phyloP scores from a whole-genome alignment of 1,140 invertebrate species.

The Nasonia longicornis region DNA sequence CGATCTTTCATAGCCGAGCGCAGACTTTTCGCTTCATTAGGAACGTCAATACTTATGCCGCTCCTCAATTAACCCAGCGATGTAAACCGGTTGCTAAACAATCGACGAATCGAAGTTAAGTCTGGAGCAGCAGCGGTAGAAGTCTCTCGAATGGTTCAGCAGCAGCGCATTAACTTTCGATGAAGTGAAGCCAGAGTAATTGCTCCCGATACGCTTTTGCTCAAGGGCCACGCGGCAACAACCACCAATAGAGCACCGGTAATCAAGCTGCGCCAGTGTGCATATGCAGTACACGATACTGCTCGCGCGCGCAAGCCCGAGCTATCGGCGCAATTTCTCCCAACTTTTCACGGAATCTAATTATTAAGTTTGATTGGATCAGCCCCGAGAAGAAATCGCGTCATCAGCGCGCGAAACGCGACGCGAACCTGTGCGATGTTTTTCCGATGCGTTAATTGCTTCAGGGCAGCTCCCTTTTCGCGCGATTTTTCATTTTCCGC shows the following conservation, averaged over 20 bases:
- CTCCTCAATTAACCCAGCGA: background rate
- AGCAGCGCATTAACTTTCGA: slow-evolving; percentile 34
- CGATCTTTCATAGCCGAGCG: background rate
- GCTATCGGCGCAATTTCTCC: background rate
- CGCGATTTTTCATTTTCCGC: background rate
- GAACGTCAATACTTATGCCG: background rate
- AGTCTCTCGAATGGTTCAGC: background rate
- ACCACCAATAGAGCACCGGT: background rate
- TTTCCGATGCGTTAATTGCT: no score
- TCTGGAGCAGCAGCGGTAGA: background rate
- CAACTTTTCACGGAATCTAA: slow-evolving; percentile 56
- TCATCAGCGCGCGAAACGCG: background rate
- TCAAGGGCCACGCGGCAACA: background rate
- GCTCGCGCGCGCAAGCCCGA: background rate
- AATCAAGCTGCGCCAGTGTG: background rate
- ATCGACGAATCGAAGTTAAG: background rate
- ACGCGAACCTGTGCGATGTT: no score
- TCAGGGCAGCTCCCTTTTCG: no score
- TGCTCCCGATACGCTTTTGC: slow-evolving; percentile 5
- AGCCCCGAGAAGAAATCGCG: slow-evolving; percentile 45
- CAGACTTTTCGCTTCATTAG: background rate
- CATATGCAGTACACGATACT: background rate
- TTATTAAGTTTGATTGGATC: slow-evolving; percentile 59
- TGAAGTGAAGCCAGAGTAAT: slow-evolving; percentile 17
- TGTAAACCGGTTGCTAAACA: background rate